These are phyloP conservation scores for Nerophis lumbriciformis DNA, from an alignment of 2,113 vertebrate genomes.

Conservation along the genomic window DNA sequence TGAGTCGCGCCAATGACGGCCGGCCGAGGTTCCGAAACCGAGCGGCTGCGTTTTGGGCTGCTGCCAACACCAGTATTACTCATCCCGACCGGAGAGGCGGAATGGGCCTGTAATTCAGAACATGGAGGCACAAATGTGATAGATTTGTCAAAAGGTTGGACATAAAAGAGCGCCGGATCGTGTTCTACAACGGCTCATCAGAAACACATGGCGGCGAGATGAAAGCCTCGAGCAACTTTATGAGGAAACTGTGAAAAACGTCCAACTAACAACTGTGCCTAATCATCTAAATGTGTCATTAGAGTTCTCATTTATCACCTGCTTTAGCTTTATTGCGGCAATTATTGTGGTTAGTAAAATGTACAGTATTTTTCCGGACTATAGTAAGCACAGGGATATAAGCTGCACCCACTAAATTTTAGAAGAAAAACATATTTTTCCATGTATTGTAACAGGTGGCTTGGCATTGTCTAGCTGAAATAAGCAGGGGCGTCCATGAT, in stretches of 20 bases:
- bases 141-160: slow-evolving; percentile 62
- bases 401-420: too few species aligned
- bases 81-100: slow-evolving; percentile 59
- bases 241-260: slow-evolving; percentile 15
- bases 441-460: too few species aligned
- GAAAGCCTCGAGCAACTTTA: slow-evolving; percentile 34
- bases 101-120: slow-evolving; percentile 65
- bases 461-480: too few species aligned
- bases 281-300: background rate
- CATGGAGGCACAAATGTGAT: slow-evolving; percentile 55
- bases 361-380: too few species aligned
- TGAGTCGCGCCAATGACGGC: slow-evolving; percentile 60
- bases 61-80: slow-evolving; percentile 60
- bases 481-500: too few species aligned
- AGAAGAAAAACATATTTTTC: too few species aligned
- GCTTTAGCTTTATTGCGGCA: too few species aligned
- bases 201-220: slow-evolving; percentile 53
- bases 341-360: too few species aligned
- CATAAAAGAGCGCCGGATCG: slow-evolving; percentile 51
- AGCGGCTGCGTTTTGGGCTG: slow-evolving; percentile 47
- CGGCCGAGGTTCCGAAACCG: slow-evolving; percentile 34
- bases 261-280: background rate
- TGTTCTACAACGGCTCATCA: slow-evolving; percentile 58
- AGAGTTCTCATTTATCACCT: too few species aligned
- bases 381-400: too few species aligned